Conservation (phyloP, 1,140 invertebrate genomes). For the Watersipora subatra region DNA sequence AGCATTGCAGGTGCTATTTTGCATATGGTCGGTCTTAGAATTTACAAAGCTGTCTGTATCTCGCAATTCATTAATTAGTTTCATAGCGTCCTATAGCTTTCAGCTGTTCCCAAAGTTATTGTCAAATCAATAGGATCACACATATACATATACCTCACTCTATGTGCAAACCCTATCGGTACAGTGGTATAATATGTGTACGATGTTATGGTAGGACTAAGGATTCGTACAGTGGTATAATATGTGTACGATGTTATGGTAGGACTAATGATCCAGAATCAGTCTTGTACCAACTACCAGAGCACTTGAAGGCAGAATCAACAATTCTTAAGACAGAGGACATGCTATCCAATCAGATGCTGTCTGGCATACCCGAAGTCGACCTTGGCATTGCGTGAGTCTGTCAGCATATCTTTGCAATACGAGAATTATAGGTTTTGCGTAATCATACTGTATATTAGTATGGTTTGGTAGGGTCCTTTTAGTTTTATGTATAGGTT, state of each 20-base stretch:
- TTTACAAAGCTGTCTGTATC: too few species aligned
- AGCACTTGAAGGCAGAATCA: conserved; percentile 54
- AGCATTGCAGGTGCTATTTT: too few species aligned
- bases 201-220: conserved; percentile 16
- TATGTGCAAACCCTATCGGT: too few species aligned
- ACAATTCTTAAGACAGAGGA: conserved; percentile 76
- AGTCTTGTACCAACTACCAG: conserved; percentile 49
- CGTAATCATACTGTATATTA: neutral
- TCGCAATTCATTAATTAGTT: too few species aligned
- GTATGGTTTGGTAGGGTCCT: neutral
- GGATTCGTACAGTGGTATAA: too few species aligned
- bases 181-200: too few species aligned
- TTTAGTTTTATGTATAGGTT: too few species aligned
- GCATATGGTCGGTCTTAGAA: too few species aligned
- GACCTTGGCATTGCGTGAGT: conserved; percentile 89
- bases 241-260: conserved; percentile 12
- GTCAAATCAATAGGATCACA: too few species aligned
- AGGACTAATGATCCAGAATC: conserved; percentile 30
- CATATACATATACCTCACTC: too few species aligned
- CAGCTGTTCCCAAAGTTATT: too few species aligned
- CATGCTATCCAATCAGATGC: conserved; percentile 99
- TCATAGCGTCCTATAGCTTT: too few species aligned
- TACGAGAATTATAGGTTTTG: conserved; percentile 1
- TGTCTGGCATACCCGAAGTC: conserved; percentile 98
- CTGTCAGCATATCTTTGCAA: conserved; percentile 1